These are phyloP conservation scores for Drosophila kurseongensis DNA, from an alignment of 1,140 invertebrate genomes.

Conservation along the genomic window DNA sequence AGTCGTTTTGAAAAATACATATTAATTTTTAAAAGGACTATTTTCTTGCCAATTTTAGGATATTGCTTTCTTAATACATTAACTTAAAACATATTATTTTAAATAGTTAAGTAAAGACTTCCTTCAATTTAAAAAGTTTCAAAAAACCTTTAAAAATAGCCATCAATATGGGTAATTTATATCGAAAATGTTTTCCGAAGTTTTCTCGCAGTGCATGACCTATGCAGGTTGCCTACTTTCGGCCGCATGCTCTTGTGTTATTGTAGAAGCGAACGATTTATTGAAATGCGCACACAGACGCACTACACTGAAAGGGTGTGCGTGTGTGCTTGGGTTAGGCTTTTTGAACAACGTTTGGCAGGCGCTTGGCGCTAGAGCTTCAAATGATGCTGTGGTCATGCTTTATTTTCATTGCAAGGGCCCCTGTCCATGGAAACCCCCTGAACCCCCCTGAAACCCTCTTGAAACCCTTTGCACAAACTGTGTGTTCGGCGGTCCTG, in stretches of 20 bases:
- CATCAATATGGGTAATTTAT: too few relatives aligned
- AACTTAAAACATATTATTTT: too few relatives aligned
- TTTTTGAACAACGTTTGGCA: slow-evolving; percentile 51
- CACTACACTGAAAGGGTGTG: slow-evolving; percentile 77
- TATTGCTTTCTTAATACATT: too few relatives aligned
- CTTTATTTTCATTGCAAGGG: slow-evolving; percentile 73
- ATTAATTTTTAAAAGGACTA: too few relatives aligned
- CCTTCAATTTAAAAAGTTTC: too few relatives aligned
- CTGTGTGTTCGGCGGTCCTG: slow-evolving; percentile 26
- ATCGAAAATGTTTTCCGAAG: background rate
- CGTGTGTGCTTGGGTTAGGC: slow-evolving; percentile 30
- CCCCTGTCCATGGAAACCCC: background rate
- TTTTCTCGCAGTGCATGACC: slow-evolving; percentile 8
- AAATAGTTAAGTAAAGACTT: too few relatives aligned
- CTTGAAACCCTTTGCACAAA: background rate
- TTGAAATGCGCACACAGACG: slow-evolving; percentile 67
- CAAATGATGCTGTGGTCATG: slow-evolving; percentile 80
- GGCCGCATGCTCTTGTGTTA: slow-evolving; percentile 60
- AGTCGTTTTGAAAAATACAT: too few relatives aligned
- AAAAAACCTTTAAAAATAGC: too few relatives aligned
- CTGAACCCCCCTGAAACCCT: background rate
- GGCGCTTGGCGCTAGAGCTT: slow-evolving; percentile 66
- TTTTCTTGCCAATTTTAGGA: too few relatives aligned
- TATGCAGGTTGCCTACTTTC: slow-evolving; percentile 64
- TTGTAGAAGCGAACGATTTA: slow-evolving; percentile 77